A percentile compares a stretch with the other conserved stretches of the same genome.
These are phyloP conservation scores for Aleadryas rufinucha DNA, from an alignment of 2,113 vertebrate genomes.

Conservation along the genomic window DNA sequence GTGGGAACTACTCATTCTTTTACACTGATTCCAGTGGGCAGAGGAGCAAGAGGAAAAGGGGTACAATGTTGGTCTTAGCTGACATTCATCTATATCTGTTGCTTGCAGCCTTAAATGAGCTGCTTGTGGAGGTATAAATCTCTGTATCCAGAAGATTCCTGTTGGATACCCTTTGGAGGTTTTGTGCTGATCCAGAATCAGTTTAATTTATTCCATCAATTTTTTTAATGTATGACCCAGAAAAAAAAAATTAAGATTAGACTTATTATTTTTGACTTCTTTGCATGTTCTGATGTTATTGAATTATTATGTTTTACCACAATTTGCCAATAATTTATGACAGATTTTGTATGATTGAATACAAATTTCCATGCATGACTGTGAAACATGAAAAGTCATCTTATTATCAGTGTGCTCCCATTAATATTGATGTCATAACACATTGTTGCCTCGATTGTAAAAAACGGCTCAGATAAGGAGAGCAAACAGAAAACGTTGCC, in stretches of 20 bases:
- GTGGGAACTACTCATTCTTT: not conserved
- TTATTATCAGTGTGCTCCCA: not conserved
- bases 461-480: not conserved
- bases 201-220: not conserved
- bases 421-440: conserved; percentile 27
- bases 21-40: not conserved
- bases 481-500: conserved; percentile 20
- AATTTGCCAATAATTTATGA: not conserved
- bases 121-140: not conserved
- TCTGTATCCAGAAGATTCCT: not conserved
- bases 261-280: not conserved
- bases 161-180: not conserved
- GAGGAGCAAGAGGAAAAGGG: not conserved
- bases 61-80: not conserved
- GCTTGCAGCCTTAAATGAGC: not conserved
- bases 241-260: not conserved
- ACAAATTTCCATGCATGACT: not conserved
- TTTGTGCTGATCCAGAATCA: not conserved
- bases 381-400: not conserved
- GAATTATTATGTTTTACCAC: not conserved
- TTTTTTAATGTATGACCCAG: not conserved
- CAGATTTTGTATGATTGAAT: not conserved
- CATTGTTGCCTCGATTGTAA: not conserved
- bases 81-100: not conserved
- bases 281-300: not conserved